Evolutionary conservation across 2,888 invertebrate species (phyloP).

Genomic region (Microchrysa polita): DNA sequence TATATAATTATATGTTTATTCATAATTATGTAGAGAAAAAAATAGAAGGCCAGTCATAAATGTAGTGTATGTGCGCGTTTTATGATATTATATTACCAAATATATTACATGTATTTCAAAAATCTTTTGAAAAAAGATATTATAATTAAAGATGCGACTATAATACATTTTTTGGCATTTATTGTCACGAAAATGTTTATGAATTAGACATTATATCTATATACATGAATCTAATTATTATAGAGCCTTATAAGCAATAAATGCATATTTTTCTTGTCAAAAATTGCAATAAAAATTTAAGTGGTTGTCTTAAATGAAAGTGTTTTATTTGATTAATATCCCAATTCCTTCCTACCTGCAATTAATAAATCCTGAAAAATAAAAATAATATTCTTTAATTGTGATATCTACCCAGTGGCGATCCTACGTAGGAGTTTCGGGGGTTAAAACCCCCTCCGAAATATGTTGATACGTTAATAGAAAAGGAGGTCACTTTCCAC

Average conservation of each 20-base stretch:
- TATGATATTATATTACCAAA: conserved; percentile 9
- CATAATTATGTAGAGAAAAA: conserved; percentile 3
- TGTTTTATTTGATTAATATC: not conserved
- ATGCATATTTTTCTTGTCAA: conserved; percentile 50
- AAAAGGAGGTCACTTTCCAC: no score
- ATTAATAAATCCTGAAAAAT: no score
- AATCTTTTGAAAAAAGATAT: conserved; percentile 15
- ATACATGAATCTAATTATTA: conserved; percentile 59
- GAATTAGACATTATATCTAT: conserved; percentile 31
- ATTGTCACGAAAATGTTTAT: conserved; percentile 1
- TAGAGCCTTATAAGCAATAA: conserved; percentile 64
- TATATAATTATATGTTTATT: not conserved
- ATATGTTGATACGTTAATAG: no score
- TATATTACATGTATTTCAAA: not conserved
- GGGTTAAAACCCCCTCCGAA: no score
- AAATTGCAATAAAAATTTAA: conserved; percentile 35
- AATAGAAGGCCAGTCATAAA: conserved; percentile 2
- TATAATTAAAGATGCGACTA: not conserved
- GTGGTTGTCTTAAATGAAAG: conserved; percentile 14
- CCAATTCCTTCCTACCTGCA: no score
- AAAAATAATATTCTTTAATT: no score
- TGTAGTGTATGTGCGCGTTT: conserved; percentile 6
- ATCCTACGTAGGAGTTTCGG: no score
- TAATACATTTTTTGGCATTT: not conserved
- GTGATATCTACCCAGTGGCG: no score